These are phyloP conservation scores for Prinia subflava DNA, from an alignment of 2,113 vertebrate species.

Conservation along the genomic window DNA sequence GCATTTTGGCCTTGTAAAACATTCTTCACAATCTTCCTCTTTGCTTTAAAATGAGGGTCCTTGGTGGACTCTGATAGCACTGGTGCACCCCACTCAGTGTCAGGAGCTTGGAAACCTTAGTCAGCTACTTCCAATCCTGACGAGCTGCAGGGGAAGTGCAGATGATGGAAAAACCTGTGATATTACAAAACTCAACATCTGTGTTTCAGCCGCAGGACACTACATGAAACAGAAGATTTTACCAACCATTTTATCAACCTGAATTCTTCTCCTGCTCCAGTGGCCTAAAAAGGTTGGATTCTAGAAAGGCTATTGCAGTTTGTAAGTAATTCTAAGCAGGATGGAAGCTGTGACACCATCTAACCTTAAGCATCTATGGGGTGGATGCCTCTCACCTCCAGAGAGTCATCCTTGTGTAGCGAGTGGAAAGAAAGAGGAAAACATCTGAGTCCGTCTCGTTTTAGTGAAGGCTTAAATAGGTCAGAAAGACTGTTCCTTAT, in stretches of 20 bases:
- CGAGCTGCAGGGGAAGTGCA: not conserved
- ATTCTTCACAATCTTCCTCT: not conserved
- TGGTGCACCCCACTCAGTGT: not conserved
- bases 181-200: not conserved
- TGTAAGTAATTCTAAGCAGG: not conserved
- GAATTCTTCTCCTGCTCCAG: not conserved
- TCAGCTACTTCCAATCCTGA: fast-evolving
- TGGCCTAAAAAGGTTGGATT: not conserved
- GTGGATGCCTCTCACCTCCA: not conserved
- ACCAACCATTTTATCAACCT: not conserved
- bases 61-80: not conserved
- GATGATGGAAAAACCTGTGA: fast-evolving
- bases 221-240: not conserved
- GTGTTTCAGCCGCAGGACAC: not conserved
- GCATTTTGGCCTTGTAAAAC: not conserved
- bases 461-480: not conserved
- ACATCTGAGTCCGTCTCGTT: not conserved
- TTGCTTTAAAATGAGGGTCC: not conserved
- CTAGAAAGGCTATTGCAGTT: not conserved
- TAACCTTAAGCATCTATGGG: not conserved
- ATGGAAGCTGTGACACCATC: not conserved
- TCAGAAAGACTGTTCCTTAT: not conserved
- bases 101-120: not conserved
- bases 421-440: not conserved
- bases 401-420: no score